Conservation (phyloP, 1,140 invertebrate genomes). For the Nautilus pompilius region DNA sequence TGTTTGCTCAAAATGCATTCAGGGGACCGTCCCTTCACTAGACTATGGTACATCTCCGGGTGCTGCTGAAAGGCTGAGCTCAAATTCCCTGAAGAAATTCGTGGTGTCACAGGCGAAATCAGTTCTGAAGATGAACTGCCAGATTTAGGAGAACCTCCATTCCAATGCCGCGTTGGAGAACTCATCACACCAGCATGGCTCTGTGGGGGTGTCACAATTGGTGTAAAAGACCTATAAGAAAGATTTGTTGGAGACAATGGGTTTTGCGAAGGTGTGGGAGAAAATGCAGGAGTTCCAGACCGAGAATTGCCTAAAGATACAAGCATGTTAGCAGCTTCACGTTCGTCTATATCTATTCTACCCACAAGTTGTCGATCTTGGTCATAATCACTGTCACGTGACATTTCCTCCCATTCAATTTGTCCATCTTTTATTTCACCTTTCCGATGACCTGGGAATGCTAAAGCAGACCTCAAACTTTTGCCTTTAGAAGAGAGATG, state of each 20-base stretch:
- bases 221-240: constrained; percentile 41
- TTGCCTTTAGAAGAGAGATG: constrained; percentile 87
- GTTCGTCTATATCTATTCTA: constrained; percentile 79
- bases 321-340: constrained; percentile 94
- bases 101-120: constrained; percentile 45
- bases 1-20: constrained; percentile 24
- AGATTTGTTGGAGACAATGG: constrained; percentile 24
- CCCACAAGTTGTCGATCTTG: constrained; percentile 44
- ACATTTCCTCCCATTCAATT: constrained; percentile 76
- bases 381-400: constrained; percentile 20
- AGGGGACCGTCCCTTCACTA: constrained; percentile 14
- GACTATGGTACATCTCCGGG: constrained; percentile 16
- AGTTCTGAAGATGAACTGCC: constrained; percentile 44
- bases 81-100: constrained; percentile 22
- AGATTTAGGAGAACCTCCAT: constrained; percentile 42
- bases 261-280: constrained; percentile 61
- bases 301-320: constrained; percentile 87
- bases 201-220: constrained; percentile 49
- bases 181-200: constrained; percentile 34
- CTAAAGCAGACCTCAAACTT: constrained; percentile 30
- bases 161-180: constrained; percentile 46
- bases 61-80: constrained; percentile 19
- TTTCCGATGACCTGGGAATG: constrained; percentile 39
- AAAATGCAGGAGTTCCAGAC: constrained; percentile 62
- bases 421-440: constrained; percentile 57